These are phyloP conservation scores for Erithacus rubecula DNA, from an alignment of 2,797 vertebrate genomes.

Conservation along the genomic window DNA sequence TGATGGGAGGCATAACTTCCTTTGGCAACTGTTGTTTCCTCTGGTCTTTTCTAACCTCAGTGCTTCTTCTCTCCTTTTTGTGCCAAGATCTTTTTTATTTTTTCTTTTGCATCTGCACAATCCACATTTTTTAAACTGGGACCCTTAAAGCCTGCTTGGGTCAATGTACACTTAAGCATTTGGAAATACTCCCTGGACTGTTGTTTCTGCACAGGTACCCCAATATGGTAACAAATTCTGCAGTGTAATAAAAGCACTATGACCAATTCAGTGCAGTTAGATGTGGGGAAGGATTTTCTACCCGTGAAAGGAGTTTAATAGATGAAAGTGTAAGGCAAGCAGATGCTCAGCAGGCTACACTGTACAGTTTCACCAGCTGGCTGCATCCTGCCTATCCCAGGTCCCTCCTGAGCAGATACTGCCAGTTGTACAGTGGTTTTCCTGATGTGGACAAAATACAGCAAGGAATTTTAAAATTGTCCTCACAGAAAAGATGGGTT, in stretches of 20 bases:
- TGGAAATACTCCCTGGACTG: background rate
- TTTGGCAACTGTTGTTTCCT: background rate
- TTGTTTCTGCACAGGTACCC: background rate
- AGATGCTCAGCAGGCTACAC: background rate
- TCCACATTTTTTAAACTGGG: background rate
- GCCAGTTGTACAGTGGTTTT: background rate
- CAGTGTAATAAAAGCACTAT: background rate
- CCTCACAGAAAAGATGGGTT: background rate
- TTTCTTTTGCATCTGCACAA: background rate
- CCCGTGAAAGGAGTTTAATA: background rate
- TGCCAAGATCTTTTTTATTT: background rate
- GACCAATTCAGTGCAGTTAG: background rate
- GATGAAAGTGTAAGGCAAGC: background rate
- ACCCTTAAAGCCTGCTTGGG: background rate
- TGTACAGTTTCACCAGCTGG: background rate
- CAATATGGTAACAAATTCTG: background rate
- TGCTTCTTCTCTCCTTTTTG: background rate
- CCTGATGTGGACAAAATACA: background rate
- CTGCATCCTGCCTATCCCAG: background rate
- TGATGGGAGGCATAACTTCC: background rate
- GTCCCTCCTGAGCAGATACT: background rate
- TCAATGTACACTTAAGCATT: background rate
- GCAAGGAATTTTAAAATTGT: background rate
- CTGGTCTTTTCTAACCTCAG: background rate
- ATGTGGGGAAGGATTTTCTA: background rate